Evolutionary conservation across 2,888 invertebrate species (phyloP).

Genomic region (Pollenia amentaria): DNA sequence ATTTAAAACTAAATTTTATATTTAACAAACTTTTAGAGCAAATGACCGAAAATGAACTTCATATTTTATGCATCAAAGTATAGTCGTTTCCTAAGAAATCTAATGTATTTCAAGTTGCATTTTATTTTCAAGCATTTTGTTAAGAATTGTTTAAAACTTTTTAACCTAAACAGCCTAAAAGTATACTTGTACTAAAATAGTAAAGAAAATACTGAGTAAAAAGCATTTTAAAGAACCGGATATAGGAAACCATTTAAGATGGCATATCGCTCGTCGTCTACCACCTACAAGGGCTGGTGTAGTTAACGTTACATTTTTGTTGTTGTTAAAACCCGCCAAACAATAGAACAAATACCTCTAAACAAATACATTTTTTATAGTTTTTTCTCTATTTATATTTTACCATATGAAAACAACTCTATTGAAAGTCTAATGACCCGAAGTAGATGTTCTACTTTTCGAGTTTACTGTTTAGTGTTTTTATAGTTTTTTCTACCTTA

Average conservation of each 20-base stretch:
- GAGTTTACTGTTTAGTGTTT: constrained; percentile 51
- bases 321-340: constrained; percentile 17
- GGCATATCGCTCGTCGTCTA: constrained; percentile 25
- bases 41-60: too few relatives aligned
- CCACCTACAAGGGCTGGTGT: constrained; percentile 30
- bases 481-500: constrained; percentile 48
- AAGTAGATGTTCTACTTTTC: constrained; percentile 68
- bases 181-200: constrained; percentile 21
- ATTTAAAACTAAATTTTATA: too few relatives aligned
- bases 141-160: background rate
- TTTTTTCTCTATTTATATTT: constrained; percentile 23
- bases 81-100: background rate
- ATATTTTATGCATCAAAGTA: too few relatives aligned
- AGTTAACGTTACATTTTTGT: constrained; percentile 23
- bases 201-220: constrained; percentile 5
- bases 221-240: constrained; percentile 37
- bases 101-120: background rate
- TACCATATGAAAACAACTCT: constrained; percentile 36
- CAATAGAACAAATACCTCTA: constrained; percentile 48
- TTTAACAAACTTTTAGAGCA: background rate
- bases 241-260: constrained; percentile 58
- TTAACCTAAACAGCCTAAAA: constrained; percentile 17
- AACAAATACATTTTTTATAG: constrained; percentile 9
- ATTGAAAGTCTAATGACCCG: constrained; percentile 68
- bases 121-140: background rate